Evolutionary conservation across 2,888 invertebrate species (phyloP), one percentile per base, ranked within the genome.

Genomic region (Scrobipalpa costella): DNA sequence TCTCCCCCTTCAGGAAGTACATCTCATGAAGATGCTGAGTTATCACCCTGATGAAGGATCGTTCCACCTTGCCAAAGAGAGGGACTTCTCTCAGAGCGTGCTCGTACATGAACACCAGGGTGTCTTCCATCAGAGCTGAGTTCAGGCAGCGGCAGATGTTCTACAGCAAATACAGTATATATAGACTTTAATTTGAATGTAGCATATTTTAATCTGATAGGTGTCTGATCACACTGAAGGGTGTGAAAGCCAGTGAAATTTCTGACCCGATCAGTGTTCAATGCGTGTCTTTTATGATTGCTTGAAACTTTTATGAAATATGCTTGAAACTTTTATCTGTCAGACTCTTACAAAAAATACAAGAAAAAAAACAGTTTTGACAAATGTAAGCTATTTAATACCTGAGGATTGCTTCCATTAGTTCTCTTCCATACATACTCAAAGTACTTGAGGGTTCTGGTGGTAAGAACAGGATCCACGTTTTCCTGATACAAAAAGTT

Each of bases 361-460:
- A n/a, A n/a, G n/a, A n/a, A n/a, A n/a, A n/a, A n/a, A n/a, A n/a
- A n/a, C n/a, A n/a, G n/a, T n/a, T n/a, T n/a, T n/a, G n/a, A n/a
- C 27, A 27, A 27, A 5, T 27, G 5, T 27, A 27, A 27, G 27
- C 7, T 7, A n/a, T 44, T 33, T n/a, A 15, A 33, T 67, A 88
- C 89, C 78, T 92, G 92, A 13, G 91, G 86, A 66, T 90, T 85
- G 69, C 90, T 88, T 8, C 92, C 92, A 62, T 88, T 87, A 1
- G 92, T 92, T 70, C 92, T 83, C 68, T 89, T 90, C 92, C 92
- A 92, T 50, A 90, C 86, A 71, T 92, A 92, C 73, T 92, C 90
- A 64, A 92, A 90, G 77, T 92, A 92, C 71, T 86, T 87, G 72
- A 90, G 69, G 34, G 92, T 86, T 79, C 86, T 90, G 60, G 75